These are phyloP conservation scores for Papilio polytes DNA, from an alignment of 1,140 invertebrate species.

Conservation along the genomic window DNA sequence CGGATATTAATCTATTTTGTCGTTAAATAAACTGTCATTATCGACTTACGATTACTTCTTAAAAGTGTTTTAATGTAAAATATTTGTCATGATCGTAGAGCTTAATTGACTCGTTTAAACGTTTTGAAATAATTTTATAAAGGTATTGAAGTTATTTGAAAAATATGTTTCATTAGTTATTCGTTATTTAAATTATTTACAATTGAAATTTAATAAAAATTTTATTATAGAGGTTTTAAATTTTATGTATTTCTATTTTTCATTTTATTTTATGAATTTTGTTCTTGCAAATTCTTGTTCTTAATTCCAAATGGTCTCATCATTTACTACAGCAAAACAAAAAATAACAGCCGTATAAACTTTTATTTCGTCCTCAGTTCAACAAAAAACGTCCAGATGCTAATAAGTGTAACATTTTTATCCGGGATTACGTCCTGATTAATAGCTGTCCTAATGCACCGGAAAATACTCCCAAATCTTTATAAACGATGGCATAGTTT, in stretches of 20 bases:
- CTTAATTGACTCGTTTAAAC: not conserved
- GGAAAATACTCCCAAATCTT: slow-evolving; percentile 59
- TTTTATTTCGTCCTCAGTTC: not conserved
- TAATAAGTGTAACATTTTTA: slow-evolving; percentile 27
- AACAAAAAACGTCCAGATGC: slow-evolving; percentile 7
- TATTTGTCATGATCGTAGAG: not conserved
- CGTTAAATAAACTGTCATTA: slow-evolving; percentile 7
- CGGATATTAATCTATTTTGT: slow-evolving; percentile 33
- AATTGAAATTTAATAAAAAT: not conserved
- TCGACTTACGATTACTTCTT: not conserved
- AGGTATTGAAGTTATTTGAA: not conserved
- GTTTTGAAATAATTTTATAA: slow-evolving; percentile 7
- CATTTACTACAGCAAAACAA: not conserved
- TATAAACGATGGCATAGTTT: slow-evolving; percentile 57
- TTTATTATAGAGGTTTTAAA: not conserved
- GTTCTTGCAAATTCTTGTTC: not conserved
- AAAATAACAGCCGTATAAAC: not conserved
- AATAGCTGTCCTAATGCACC: slow-evolving; percentile 61
- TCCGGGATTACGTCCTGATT: slow-evolving; percentile 54
- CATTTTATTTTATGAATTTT: too few relatives aligned
- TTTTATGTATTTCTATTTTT: too few relatives aligned
- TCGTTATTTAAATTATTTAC: not conserved
- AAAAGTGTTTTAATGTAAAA: slow-evolving; percentile 16
- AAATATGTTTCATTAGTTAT: not conserved
- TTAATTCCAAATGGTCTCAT: not conserved